Evolutionary conservation across 2,797 vertebrate species (phyloP).

Genomic region (Alouatta caraya): DNA sequence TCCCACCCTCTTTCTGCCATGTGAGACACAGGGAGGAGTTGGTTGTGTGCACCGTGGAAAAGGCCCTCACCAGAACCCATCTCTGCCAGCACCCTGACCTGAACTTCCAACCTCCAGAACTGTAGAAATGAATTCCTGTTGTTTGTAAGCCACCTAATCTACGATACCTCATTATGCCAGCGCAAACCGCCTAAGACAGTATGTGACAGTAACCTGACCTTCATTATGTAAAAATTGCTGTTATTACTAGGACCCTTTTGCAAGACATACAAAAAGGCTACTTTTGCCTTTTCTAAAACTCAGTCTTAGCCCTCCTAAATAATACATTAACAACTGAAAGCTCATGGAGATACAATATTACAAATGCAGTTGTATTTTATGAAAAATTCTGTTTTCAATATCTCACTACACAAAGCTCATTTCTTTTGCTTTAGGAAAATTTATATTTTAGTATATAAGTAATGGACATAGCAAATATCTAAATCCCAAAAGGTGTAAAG

Average conservation of each 20-base stretch:
- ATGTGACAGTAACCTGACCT: not conserved
- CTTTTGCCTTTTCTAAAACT: not conserved
- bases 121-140: not conserved
- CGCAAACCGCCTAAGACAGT: rapidly evolving
- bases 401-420: not conserved
- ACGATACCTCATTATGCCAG: too few species aligned
- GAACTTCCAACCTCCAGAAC: not conserved
- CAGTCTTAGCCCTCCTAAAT: not conserved
- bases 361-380: not conserved
- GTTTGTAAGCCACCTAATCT: too few species aligned
- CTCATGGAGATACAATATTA: not conserved
- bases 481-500: not conserved
- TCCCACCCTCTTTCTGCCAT: not conserved
- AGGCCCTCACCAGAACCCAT: not conserved
- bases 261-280: not conserved
- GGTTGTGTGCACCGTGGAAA: not conserved
- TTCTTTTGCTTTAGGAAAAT: not conserved
- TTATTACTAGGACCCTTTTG: not conserved
- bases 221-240: not conserved
- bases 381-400: slow-evolving; percentile 9
- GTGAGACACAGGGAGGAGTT: too few species aligned
- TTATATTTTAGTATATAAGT: not conserved
- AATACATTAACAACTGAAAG: not conserved
- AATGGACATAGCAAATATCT: not conserved
- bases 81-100: too few species aligned